phyloP scores from a whole-genome alignment of 1,140 invertebrate genomes.

The Papilio machaon region DNA sequence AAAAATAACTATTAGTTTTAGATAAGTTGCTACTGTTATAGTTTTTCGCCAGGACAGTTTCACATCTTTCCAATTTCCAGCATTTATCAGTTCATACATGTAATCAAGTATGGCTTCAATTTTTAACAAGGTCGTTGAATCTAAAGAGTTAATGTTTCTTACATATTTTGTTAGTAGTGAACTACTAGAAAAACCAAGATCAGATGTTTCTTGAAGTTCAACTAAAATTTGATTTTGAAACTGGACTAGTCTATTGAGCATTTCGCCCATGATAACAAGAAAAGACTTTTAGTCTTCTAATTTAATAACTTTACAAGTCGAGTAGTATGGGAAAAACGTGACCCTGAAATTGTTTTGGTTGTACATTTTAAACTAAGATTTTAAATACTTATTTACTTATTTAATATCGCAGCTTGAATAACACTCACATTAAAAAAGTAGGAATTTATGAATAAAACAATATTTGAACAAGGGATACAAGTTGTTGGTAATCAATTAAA shows the following conservation, averaged over 20 bases:
- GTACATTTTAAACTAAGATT: neutral
- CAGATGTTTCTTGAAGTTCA: conserved; percentile 61
- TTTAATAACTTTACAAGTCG: neutral
- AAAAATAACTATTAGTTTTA: conserved; percentile 75
- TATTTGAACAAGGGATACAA: neutral
- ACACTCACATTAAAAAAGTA: neutral
- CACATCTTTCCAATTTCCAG: conserved; percentile 93
- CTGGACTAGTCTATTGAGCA: conserved; percentile 54
- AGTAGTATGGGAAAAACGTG: neutral
- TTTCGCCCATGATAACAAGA: conserved; percentile 37
- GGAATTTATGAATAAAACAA: neutral
- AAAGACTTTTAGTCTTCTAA: neutral
- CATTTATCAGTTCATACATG: conserved; percentile 91
- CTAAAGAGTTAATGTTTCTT: conserved; percentile 46
- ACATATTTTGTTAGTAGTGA: conserved; percentile 57
- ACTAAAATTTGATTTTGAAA: conserved; percentile 53
- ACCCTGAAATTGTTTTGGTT: neutral
- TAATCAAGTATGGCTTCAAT: conserved; percentile 86
- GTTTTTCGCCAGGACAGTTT: conserved; percentile 82
- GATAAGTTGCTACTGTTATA: conserved; percentile 84
- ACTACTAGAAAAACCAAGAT: conserved; percentile 61
- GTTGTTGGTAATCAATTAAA: neutral
- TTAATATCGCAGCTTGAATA: neutral
- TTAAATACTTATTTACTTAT: too few species aligned
- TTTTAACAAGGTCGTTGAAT: conserved; percentile 50